These are phyloP conservation scores for Zapus hudsonius DNA, from an alignment of 2,113 vertebrate genomes.

Conservation along the genomic window DNA sequence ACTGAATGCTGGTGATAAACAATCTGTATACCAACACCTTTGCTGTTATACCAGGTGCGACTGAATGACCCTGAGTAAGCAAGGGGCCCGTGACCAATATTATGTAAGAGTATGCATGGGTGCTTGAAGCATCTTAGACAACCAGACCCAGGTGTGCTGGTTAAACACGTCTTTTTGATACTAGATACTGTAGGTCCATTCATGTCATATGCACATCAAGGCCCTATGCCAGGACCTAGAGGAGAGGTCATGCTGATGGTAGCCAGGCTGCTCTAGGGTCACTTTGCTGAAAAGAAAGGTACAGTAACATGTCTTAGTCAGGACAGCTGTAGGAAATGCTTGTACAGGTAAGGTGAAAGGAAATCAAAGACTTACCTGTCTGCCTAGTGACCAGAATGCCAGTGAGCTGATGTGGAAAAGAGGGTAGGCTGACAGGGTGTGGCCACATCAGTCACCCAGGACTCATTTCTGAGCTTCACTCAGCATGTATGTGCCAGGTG, in stretches of 20 bases:
- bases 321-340: background rate
- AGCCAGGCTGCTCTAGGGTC: background rate
- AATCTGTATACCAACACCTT: background rate
- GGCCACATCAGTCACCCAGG: rapidly evolving
- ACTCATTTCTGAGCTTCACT: background rate
- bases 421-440: background rate
- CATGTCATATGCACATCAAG: background rate
- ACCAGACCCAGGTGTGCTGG: background rate
- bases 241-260: background rate
- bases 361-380: background rate
- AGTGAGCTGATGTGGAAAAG: background rate
- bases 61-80: background rate
- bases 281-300: background rate
- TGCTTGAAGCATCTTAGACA: background rate
- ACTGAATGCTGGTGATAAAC: background rate
- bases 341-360: background rate
- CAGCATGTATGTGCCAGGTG: rapidly evolving
- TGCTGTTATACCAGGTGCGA: too few relatives aligned
- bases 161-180: background rate
- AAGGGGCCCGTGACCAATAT: background rate
- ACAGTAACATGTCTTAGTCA: background rate
- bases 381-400: background rate
- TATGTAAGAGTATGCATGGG: background rate
- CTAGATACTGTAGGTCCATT: background rate
- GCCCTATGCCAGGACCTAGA: background rate